Evolutionary conservation across 1,140 invertebrate species (phyloP), one percentile per base, ranked within the genome.

Genomic region (Cylas formicarius): DNA sequence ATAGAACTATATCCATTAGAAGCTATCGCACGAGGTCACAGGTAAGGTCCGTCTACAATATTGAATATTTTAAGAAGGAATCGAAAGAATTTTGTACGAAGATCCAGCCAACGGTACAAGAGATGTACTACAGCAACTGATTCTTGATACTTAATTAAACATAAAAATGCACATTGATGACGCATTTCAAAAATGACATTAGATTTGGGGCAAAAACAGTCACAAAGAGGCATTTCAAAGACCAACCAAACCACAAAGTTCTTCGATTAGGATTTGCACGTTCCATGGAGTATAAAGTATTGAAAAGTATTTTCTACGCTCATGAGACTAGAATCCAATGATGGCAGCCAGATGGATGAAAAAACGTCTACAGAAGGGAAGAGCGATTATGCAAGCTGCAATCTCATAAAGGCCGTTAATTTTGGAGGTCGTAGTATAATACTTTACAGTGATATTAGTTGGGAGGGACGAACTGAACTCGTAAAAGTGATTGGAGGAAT

Each of bases 321-420:
- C 16, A 40, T 40, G 7, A 29, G 39, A 32, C 37, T 2, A 39
- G 37, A 39, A 39, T 6, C 22, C 37, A 39, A n/a, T n/a, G n/a
- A n/a, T n/a, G n/a, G n/a, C n/a, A n/a, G n/a, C n/a, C n/a, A n/a
- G 2, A 33, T 39, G 22, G 21, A 37, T 21, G 21, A 39, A 2
- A 29, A 11, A 16, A 39, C 18, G 22, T 39, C 22, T 39, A 39
- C 2, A 28, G 37, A 18, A n/a, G 18, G 28, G 37, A 21, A 28
- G 24, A 39, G 14, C 37, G 22, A 17, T 39, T n/a, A 39, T 7
- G 5, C 37, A 11, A 39, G 17, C 24, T 39, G 37, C 20, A 36
- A 36, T 26, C 34, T 36, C n/a, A 39, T 39, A 2, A 22, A 39
- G 24, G 1, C 11, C 37, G 18, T 39, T 8, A 39, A 3, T 8